phyloP scores from a whole-genome alignment of 2,888 invertebrate species.

The Drosophila leonis region DNA sequence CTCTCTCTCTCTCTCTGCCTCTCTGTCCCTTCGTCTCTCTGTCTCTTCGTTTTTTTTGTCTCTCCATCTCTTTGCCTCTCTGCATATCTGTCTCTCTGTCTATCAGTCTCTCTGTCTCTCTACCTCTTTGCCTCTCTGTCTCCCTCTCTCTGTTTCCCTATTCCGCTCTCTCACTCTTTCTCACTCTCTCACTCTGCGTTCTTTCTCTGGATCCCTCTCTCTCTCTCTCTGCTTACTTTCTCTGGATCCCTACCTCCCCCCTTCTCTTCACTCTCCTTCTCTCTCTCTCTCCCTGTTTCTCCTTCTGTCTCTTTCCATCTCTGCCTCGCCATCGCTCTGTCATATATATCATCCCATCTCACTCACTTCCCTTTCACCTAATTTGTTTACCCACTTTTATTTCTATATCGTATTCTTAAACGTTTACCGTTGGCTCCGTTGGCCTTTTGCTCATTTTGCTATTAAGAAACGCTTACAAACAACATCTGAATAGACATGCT shows the following conservation, averaged over 20 bases:
- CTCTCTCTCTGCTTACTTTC: neutral
- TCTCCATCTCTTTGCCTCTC: neutral
- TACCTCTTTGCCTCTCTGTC: neutral
- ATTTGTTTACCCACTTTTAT: conserved; percentile 1
- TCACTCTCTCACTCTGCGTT: no score
- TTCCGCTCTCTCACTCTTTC: neutral
- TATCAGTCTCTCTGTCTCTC: neutral
- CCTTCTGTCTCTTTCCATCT: neutral
- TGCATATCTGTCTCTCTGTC: no score
- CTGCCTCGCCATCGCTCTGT: neutral
- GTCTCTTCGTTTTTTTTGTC: no score
- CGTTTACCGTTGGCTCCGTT: conserved; percentile 6
- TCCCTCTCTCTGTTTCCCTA: neutral
- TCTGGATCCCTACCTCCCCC: neutral
- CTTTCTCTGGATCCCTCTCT: neutral
- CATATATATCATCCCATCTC: neutral
- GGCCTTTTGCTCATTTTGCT: conserved; percentile 14
- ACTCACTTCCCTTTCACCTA: neutral
- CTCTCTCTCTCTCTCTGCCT: neutral
- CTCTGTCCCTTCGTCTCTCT: neutral
- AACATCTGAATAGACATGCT: conserved; percentile 5
- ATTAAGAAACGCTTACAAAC: conserved; percentile 11
- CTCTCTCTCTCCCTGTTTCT: neutral
- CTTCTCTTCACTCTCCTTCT: neutral
- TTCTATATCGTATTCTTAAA: conserved; percentile 1